Evolutionary conservation across 2,113 vertebrate genomes (phyloP).

Genomic region (Alosa alosa): DNA sequence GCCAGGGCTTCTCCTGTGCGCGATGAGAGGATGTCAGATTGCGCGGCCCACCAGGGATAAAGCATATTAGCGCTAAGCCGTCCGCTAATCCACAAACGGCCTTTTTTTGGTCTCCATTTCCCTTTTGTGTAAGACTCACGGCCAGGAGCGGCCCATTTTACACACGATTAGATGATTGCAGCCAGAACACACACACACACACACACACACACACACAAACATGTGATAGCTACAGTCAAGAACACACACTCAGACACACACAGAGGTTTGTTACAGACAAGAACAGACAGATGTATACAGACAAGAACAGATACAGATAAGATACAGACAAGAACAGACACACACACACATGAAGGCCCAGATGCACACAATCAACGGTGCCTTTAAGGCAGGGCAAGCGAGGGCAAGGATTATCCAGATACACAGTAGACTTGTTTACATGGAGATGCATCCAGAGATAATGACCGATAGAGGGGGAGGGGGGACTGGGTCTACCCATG

Average conservation of each 20-base stretch:
- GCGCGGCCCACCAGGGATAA: conserved; percentile 64
- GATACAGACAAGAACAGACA: background rate
- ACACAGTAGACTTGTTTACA: too few species aligned
- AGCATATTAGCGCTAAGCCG: conserved; percentile 69
- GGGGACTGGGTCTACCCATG: too few species aligned
- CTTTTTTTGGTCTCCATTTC: conserved; percentile 47
- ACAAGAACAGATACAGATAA: background rate
- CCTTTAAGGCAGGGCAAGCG: too few species aligned
- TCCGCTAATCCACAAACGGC: conserved; percentile 68
- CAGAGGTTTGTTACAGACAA: too few species aligned
- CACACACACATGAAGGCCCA: background rate
- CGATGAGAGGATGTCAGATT: conserved; percentile 59
- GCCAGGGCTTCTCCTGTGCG: conserved; percentile 53
- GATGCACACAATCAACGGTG: background rate
- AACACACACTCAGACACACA: too few species aligned
- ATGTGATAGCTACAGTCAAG: too few species aligned
- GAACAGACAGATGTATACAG: background rate
- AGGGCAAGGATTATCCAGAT: too few species aligned
- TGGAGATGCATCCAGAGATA: too few species aligned
- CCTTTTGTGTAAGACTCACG: conserved; percentile 60
- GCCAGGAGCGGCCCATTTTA: conserved; percentile 45
- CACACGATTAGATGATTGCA: conserved; percentile 58
- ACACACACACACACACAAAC: too few species aligned
- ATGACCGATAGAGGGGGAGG: too few species aligned
- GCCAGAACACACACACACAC: too few species aligned